Conservation (phyloP, 92 coral and sea anemone genomes). For the Porites rus region DNA sequence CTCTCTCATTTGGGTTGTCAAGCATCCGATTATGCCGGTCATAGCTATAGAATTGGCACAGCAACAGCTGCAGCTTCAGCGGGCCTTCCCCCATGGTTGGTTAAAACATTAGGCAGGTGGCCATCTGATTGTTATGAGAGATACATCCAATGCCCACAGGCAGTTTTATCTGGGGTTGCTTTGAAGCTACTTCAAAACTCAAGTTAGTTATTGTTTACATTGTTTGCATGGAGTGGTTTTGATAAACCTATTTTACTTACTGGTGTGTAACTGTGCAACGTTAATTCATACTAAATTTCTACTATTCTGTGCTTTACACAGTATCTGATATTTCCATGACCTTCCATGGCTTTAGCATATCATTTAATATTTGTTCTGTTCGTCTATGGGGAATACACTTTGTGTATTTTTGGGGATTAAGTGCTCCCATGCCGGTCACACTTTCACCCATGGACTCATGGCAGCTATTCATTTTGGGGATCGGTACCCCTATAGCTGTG, state of each 20-base stretch:
- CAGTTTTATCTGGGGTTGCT: slow-evolving; percentile 28
- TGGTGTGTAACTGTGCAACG: background rate
- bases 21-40: slow-evolving; percentile 40
- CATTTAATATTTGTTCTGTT: no score
- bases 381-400: no score
- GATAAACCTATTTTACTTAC: background rate
- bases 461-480: slow-evolving; percentile 4
- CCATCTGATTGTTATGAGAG: background rate
- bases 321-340: background rate
- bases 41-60: slow-evolving; percentile 53
- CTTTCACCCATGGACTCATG: slow-evolving; percentile 13
- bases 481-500: slow-evolving; percentile 14
- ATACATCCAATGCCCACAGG: slow-evolving; percentile 46
- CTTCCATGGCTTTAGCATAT: no score
- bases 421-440: slow-evolving; percentile 9
- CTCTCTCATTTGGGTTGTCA: slow-evolving; percentile 36
- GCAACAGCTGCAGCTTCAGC: slow-evolving; percentile 49
- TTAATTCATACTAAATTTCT: background rate
- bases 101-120: slow-evolving; percentile 45
- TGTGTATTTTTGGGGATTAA: background rate
- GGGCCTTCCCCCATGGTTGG: slow-evolving; percentile 26
- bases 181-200: background rate
- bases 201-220: no score
- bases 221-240: background rate
- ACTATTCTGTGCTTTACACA: background rate